These are phyloP conservation scores for Zeugodacus cucurbitae DNA, from an alignment of 1,140 invertebrate genomes.

Conservation along the genomic window DNA sequence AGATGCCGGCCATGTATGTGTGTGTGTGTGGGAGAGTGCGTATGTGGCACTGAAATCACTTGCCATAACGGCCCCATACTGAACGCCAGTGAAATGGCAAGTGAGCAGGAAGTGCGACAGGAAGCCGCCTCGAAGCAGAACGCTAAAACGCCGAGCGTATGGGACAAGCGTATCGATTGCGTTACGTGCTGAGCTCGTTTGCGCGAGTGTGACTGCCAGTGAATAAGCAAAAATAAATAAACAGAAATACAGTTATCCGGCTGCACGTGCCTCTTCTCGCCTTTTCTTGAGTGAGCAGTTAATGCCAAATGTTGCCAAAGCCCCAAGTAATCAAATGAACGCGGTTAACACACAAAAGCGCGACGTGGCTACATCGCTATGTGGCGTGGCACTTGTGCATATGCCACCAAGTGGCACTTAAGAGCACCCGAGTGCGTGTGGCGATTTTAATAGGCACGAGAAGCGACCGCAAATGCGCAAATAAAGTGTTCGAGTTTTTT, in stretches of 20 bases:
- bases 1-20: neutral
- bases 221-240: neutral
- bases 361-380: too few relatives aligned
- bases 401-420: neutral
- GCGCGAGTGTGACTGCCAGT: too few relatives aligned
- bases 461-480: neutral
- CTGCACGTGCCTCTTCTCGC: neutral
- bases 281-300: conserved; percentile 13
- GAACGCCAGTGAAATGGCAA: neutral
- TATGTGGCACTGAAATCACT: neutral
- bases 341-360: neutral
- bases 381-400: neutral
- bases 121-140: neutral
- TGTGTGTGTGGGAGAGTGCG: neutral
- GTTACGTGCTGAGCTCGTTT: too few relatives aligned
- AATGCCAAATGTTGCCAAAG: neutral
- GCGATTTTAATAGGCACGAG: neutral
- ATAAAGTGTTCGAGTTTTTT: neutral
- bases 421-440: neutral
- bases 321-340: neutral
- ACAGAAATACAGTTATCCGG: neutral
- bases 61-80: neutral
- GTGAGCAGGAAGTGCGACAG: neutral
- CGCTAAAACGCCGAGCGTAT: neutral
- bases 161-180: neutral